Conservation (phyloP, 2,797 vertebrate genomes). For the Pantherophis vulpinus region DNA sequence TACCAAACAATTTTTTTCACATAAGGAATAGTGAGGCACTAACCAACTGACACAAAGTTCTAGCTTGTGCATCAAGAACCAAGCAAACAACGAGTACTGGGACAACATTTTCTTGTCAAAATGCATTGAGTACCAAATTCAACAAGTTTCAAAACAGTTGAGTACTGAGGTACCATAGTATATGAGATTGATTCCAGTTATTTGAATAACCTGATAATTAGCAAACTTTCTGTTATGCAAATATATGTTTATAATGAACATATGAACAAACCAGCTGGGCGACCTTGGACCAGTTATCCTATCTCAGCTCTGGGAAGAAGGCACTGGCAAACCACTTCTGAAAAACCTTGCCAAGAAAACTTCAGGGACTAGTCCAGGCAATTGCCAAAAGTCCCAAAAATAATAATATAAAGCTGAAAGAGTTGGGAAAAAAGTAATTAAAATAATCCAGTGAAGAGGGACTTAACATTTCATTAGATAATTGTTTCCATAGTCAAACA, state of each 20-base stretch:
- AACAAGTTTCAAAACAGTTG: too few relatives aligned
- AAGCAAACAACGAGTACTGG: too few relatives aligned
- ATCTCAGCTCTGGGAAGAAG: not conserved
- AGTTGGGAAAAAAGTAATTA: not conserved
- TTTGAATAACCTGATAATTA: not conserved
- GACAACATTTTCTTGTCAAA: too few relatives aligned
- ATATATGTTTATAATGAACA: not conserved
- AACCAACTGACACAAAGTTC: too few relatives aligned
- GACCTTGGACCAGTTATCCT: not conserved
- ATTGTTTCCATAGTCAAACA: not conserved
- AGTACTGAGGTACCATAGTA: not conserved
- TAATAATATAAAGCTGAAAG: not conserved
- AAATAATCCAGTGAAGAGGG: not conserved
- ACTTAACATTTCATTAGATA: not conserved
- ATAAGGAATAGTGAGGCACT: too few relatives aligned
- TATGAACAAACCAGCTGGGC: not conserved
- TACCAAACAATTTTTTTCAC: too few relatives aligned
- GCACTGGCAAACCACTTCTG: not conserved
- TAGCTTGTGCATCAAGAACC: too few relatives aligned
- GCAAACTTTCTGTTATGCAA: not conserved
- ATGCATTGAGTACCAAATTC: too few relatives aligned
- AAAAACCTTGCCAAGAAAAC: not conserved
- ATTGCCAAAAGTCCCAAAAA: not conserved
- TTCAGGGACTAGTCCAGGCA: not conserved
- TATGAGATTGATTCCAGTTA: not conserved